These are phyloP conservation scores for Pavo muticus DNA, from an alignment of 2,113 vertebrate genomes.

Conservation along the genomic window DNA sequence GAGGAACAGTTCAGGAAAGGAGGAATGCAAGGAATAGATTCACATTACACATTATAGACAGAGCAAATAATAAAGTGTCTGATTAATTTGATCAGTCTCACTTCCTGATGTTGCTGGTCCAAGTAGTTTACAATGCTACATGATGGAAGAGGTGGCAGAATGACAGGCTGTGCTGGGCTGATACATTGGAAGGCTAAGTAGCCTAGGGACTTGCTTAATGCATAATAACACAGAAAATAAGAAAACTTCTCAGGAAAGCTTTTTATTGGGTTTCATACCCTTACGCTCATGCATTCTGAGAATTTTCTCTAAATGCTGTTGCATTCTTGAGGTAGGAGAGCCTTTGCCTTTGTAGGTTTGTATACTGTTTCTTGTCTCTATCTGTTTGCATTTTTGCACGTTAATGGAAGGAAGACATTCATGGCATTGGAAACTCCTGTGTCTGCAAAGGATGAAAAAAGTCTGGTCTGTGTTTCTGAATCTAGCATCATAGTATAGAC, in stretches of 20 bases:
- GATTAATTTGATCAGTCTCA: neutral
- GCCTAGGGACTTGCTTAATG: neutral
- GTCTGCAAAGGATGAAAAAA: neutral
- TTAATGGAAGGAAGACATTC: neutral
- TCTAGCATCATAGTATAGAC: neutral
- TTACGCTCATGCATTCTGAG: neutral
- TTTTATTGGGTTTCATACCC: neutral
- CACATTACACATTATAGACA: neutral
- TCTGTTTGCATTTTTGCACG: neutral
- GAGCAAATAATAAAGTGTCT: neutral
- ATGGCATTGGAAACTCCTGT: neutral
- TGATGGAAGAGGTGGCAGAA: neutral
- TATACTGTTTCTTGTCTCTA: neutral
- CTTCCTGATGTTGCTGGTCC: neutral
- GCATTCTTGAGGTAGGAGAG: neutral
- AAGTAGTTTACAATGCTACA: neutral
- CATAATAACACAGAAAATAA: neutral
- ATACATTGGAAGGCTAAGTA: neutral
- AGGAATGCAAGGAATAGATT: neutral
- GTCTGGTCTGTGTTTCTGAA: neutral
- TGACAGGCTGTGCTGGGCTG: accelerated
- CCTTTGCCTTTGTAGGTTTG: accelerated
- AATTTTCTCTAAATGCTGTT: neutral
- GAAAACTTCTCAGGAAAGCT: neutral
- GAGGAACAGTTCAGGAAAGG: neutral